phyloP scores from a whole-genome alignment of 2,888 invertebrate genomes.

The Drosophila stalkeri region DNA sequence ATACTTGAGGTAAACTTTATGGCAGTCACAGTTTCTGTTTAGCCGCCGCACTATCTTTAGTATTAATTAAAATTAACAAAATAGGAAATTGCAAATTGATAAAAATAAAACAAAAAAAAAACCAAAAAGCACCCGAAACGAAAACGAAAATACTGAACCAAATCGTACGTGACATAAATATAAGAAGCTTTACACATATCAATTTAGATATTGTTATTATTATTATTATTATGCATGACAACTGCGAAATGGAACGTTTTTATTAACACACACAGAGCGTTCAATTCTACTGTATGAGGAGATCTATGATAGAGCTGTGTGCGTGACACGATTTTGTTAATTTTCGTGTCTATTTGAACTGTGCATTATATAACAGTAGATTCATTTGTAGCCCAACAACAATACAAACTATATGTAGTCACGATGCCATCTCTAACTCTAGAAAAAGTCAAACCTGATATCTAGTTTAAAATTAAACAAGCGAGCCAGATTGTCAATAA shows the following conservation, averaged over 20 bases:
- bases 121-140: constrained; percentile 31
- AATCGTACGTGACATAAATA: constrained; percentile 49
- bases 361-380: not conserved
- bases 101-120: constrained; percentile 21
- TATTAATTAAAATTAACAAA: constrained; percentile 76
- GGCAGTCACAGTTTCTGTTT: constrained; percentile 19
- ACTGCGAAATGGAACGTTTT: constrained; percentile 13
- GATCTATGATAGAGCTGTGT: constrained; percentile 1
- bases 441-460: not conserved
- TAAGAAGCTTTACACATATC: constrained; percentile 20
- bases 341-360: not conserved
- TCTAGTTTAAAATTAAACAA: not conserved
- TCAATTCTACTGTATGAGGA: not conserved
- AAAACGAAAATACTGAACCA: constrained; percentile 32
- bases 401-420: not conserved
- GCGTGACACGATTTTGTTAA: constrained; percentile 2
- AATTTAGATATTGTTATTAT: constrained; percentile 25
- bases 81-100: constrained; percentile 77
- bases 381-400: not conserved
- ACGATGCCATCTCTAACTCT: not conserved
- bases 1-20: constrained; percentile 51
- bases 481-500: not conserved
- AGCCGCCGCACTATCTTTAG: constrained; percentile 70
- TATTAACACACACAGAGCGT: constrained; percentile 1
- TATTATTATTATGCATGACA: constrained; percentile 27